Conservation (phyloP, 2,888 invertebrate genomes). For the Sphecodes monilicornis region DNA sequence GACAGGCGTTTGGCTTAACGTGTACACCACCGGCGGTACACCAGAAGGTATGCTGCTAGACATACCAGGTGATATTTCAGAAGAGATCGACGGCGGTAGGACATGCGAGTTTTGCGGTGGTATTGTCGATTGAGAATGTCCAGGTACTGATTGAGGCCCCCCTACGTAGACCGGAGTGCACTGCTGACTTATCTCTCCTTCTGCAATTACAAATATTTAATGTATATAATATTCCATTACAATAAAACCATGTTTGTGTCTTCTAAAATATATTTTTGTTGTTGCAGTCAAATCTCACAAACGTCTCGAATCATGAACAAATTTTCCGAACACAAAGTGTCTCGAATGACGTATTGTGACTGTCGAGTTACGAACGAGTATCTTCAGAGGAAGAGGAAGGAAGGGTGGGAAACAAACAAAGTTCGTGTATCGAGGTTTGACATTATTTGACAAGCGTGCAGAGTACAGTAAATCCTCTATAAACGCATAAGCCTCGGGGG, state of each 20-base stretch:
- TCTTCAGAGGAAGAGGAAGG: no score
- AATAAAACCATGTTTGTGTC: background rate
- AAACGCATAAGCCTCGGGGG: no score
- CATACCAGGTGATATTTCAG: constrained; percentile 70
- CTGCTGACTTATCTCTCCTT: constrained; percentile 75
- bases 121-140: constrained; percentile 57
- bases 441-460: no score
- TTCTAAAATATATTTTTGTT: background rate
- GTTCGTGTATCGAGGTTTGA: no score
- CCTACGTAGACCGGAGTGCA: constrained; percentile 77
- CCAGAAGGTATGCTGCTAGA: constrained; percentile 66
- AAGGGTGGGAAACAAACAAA: no score
- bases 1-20: constrained; percentile 69
- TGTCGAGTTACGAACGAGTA: no score
- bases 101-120: constrained; percentile 68
- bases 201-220: constrained; percentile 44
- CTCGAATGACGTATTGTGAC: no score
- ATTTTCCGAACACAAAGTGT: no score
- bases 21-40: constrained; percentile 70
- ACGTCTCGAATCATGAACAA: no score
- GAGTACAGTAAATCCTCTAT: no score
- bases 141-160: constrained; percentile 62
- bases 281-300: no score
- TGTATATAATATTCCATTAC: background rate
- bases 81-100: constrained; percentile 69